These are phyloP conservation scores for Hyposmocoma kahamanoa DNA, from an alignment of 1,140 invertebrate species.

Conservation along the genomic window DNA sequence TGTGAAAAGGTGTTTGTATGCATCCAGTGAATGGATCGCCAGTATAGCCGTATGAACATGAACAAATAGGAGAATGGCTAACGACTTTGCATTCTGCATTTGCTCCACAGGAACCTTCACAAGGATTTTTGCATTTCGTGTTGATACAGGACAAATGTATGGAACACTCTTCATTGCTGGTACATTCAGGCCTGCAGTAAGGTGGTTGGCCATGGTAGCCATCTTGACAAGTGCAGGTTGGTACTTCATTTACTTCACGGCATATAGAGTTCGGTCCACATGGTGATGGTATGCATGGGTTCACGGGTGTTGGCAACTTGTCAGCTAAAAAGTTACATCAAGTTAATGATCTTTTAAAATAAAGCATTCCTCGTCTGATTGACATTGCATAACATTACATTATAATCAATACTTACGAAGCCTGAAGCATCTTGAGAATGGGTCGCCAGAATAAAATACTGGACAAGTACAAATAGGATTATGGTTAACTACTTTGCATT, in stretches of 20 bases:
- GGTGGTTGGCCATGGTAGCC: constrained; percentile 87
- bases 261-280: constrained; percentile 89
- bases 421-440: constrained; percentile 75
- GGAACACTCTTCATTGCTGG: constrained; percentile 84
- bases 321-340: constrained; percentile 40
- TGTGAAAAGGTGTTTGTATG: constrained; percentile 36
- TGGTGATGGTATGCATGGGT: constrained; percentile 85
- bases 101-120: constrained; percentile 79
- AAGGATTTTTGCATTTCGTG: constrained; percentile 82
- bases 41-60: constrained; percentile 76
- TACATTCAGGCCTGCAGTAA: constrained; percentile 84
- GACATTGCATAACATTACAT: background rate
- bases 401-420: constrained; percentile 65
- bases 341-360: constrained; percentile 9
- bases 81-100: constrained; percentile 83
- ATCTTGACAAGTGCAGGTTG: constrained; percentile 83
- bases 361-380: constrained; percentile 2
- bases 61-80: constrained; percentile 84
- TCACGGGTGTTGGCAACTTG: constrained; percentile 63
- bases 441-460: constrained; percentile 75
- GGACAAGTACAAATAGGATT: constrained; percentile 80
- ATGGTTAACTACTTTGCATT: constrained; percentile 80
- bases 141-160: constrained; percentile 82
- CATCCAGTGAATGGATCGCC: constrained; percentile 82
- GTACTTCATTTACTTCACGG: constrained; percentile 79